Percentiles rank a stretch among this genome's conserved stretches.
Conservation (phyloP, 2,113 vertebrate genomes). For the Heterotis niloticus region DNA sequence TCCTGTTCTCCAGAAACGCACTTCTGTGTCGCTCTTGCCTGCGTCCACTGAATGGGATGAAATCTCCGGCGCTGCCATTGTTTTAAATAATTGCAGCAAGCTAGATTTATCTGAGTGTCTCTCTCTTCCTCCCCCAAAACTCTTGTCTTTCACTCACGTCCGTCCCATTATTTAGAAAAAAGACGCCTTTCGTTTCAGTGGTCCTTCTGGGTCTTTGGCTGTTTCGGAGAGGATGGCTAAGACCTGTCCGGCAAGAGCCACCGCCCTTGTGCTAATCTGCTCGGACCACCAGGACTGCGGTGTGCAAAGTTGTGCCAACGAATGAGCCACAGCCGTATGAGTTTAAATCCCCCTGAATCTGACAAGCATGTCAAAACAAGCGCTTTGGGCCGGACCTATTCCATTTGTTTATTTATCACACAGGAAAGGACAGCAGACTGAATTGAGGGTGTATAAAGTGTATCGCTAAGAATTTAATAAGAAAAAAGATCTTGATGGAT, state of each 20-base stretch:
- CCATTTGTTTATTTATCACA: constrained; percentile 70
- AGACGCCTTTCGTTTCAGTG: too few species aligned
- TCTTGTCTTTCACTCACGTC: neutral
- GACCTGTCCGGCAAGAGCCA: too few species aligned
- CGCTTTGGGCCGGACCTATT: constrained; percentile 24
- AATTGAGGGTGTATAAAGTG: constrained; percentile 66
- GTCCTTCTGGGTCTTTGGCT: too few species aligned
- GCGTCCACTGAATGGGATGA: constrained; percentile 18
- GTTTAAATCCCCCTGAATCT: neutral
- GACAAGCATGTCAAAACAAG: neutral
- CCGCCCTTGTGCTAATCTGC: too few species aligned
- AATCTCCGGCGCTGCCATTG: constrained; percentile 1
- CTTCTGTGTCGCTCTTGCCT: neutral
- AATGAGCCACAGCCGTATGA: neutral
- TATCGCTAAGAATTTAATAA: constrained; percentile 75
- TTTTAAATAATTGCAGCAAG: constrained; percentile 25
- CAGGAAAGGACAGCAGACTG: constrained; percentile 62
- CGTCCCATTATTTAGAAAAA: too few species aligned
- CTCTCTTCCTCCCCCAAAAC: neutral
- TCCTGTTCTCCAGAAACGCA: neutral
- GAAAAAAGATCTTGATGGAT: constrained; percentile 76
- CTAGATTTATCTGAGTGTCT: neutral
- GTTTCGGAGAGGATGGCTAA: too few species aligned
- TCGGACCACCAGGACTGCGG: too few species aligned
- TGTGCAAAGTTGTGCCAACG: neutral